Evolutionary conservation across 2,113 vertebrate species (phyloP), one percentile per base, ranked within the genome.

Genomic region (Syrrhaptes paradoxus): DNA sequence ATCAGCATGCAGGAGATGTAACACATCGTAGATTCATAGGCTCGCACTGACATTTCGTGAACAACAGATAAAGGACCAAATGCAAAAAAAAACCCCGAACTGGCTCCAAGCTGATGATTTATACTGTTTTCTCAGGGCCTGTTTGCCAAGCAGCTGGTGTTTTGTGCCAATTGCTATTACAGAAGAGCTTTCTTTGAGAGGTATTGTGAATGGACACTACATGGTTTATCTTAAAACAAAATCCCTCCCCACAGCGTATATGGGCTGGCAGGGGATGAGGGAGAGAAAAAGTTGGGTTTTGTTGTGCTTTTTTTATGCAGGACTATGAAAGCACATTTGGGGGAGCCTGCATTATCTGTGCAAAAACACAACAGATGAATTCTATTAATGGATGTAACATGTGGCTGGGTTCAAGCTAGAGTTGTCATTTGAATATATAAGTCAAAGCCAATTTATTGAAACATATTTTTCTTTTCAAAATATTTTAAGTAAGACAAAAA

Each of bases 391-490:
- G 88, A 87, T 85, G 36, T 80, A 94, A 93, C 95, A 74, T 70
- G 77, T 93, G 86, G 92, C 87, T 87, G 94, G 77, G 94, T 79
- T 78, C 78, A 97, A 89, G 93, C 90, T 95, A 82, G 94, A 87
- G 96, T 66, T 85, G 84, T 94, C 78, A n/a, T 94, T 96, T 96
- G 89, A 96, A 81, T 90, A 71, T 89, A 76, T 96, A 95, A 96
- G 90, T 93, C 95, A 93, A 95, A 97, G 91, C 93, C 96, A 96
- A 93, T 82, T 80, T 87, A 95, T 89, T 83, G 67, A 48, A 97
- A 77, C 97, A 97, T 97, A 97, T 95, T 98, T 98, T 98, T 97
- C 97, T 97, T 98, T 97, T 98, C 97, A 97, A 97, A 98, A 97
- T 98, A 97, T 98, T 98, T 97, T 95, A 97, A 96, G 97, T 89